phyloP scores from a whole-genome alignment of 2,113 vertebrate species.

The Cheirogaleus medius region DNA sequence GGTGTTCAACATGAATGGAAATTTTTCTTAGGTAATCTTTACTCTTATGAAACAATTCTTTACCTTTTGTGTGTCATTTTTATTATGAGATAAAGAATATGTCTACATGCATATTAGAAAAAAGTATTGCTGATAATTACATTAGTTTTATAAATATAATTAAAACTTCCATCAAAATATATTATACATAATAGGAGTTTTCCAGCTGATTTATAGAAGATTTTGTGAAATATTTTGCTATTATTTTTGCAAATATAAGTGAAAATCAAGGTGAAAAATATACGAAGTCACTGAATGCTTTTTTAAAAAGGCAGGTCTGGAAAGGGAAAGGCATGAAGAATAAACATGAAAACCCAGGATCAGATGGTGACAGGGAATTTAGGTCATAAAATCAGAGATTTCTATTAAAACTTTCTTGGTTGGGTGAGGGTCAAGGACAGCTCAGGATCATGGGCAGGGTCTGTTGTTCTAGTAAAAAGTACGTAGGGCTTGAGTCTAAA shows the following conservation, averaged over 20 bases:
- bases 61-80: conserved; percentile 72
- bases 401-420: not conserved
- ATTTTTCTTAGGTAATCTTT: conserved; percentile 75
- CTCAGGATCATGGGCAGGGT: not conserved
- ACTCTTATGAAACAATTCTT: conserved; percentile 74
- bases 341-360: not conserved
- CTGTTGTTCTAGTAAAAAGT: not conserved
- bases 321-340: not conserved
- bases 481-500: not conserved
- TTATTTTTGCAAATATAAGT: conserved; percentile 41
- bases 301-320: not conserved
- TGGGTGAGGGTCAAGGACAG: not conserved
- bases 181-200: conserved; percentile 58
- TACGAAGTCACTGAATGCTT: not conserved
- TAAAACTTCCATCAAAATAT: conserved; percentile 75
- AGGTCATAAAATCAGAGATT: not conserved
- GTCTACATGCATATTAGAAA: conserved; percentile 72
- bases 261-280: conserved; percentile 27
- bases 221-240: conserved; percentile 22
- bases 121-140: conserved; percentile 77
- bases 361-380: not conserved
- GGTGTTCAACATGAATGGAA: conserved; percentile 67
- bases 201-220: not conserved
- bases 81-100: conserved; percentile 76
- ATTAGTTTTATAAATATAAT: conserved; percentile 79